Evolutionary conservation across 2,888 invertebrate species (phyloP), one percentile per base, ranked within the genome.

Genomic region (Cheilosia variabilis): DNA sequence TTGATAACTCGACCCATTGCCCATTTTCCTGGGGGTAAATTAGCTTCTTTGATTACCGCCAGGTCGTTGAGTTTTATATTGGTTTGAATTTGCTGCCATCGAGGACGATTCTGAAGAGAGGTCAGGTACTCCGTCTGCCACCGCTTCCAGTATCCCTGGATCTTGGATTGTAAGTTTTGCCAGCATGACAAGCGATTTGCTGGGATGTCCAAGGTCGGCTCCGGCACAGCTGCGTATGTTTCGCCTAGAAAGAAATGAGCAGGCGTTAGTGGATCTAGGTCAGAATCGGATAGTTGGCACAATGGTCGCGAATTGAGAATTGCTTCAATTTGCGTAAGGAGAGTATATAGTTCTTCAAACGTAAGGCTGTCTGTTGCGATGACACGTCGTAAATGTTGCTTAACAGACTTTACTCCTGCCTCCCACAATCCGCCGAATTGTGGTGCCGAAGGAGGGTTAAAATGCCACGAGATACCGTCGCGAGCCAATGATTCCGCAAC

Each of bases 371-470:
- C 52, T 1, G 13, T 37, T 1, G 22, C 24, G 13, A 37, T 34
- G 2, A 65, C 65, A 1, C 65, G 34, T 10, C 65, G 65, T 10
- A 65, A 24, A 37, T 52, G 52, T 5, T 65, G 41, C 17, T 78
- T 87, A 2, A 84, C 76, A 0, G 79, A 76, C 34, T 83, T 65
- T 10, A 52, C 65, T n/a, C 65, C 65, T 0, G 65, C 73, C 45
- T 83, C 83, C 76, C 76, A 76, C 17, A 80, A 65, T 2, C 79
- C 83, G 19, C 79, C 83, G 37, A 83, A 84, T 19, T 87, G 52
- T 17, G 80, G 83, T 31, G 83, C 72, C 4, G 62, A 69, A 4
- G 83, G 79, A 4, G 87, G n/a, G 27, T 57, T 84, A n/a, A 87
- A 87, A 24, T 84, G 80, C 77, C 80, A 87, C 0, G 27, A 37